Base-by-base conservation (phyloP, 2,797 vertebrate genomes). In the Cossypha polioptera region DNA sequence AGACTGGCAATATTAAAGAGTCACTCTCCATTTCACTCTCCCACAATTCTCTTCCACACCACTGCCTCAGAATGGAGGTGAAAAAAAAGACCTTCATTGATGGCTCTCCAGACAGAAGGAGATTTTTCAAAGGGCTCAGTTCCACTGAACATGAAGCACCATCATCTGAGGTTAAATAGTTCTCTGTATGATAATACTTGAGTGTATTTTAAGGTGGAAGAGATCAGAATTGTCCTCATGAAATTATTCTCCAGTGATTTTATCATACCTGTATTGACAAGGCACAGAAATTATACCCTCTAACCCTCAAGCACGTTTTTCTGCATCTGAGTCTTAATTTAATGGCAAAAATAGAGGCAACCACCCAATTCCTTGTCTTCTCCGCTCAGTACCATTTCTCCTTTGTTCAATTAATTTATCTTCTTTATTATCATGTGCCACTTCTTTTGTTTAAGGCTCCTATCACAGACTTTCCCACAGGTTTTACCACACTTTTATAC, bases 401-500 rank as follows among this genome's bases (percentile, higher is more conserved):
- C 10, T 71, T 50, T 73, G 6, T 71, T 79, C 35, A 9, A 3
- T 40, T 86, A 28, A 82, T 87, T 89, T 66, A 12, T 69, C 33
- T 87, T 76, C 4, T 54, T 58, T 83, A 63, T 75, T 79, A 43
- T 38, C 42, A 6, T 62, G 18, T 57, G 21, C 36, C 74, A 9
- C 15, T 91, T 79, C 65, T 73, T 68, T 81, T 83, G 10, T 88
- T 82, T 88, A 82, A 89, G 51, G 8, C 9, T 91, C 15, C 29
- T 94, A 53, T 66, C 67, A 35, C 51, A 69, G 38, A 66, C 31
- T 73, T 93, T 36, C 51, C 50, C 33, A 69, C 19, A 63, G 59
- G n/a, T 94, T 94, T 92, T 92, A 28, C 29, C 24, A 50, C 35
- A 50, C 8, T 72, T 48, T 85, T 90, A 11, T 91, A 63, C 72